Evolutionary conservation across 2,888 invertebrate species (phyloP).

Genomic region (Drosophila robusta): DNA sequence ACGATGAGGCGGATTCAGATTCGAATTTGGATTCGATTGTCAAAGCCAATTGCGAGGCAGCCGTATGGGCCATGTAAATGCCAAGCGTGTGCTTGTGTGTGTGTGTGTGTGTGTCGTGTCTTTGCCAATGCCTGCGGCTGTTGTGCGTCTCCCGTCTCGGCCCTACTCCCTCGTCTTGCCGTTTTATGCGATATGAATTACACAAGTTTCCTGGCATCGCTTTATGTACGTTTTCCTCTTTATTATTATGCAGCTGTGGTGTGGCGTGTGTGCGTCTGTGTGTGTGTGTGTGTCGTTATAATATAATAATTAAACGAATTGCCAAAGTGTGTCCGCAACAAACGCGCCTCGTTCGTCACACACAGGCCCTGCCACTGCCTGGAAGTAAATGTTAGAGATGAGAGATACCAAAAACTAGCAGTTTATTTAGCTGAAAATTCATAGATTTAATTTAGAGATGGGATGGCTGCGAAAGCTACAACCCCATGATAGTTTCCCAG

Average conservation of each 20-base stretch:
- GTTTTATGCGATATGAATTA: conserved; percentile 77
- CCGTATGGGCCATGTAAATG: conserved; percentile 63
- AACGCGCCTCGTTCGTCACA: conserved; percentile 71
- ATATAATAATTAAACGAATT: conserved; percentile 83
- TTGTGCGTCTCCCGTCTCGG: conserved; percentile 9
- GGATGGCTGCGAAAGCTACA: background rate
- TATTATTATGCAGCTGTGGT: conserved; percentile 67
- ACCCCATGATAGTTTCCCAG: background rate
- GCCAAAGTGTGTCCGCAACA: conserved; percentile 80
- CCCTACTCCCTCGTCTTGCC: conserved; percentile 25
- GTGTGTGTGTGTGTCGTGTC: conserved; percentile 27
- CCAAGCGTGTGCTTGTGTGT: conserved; percentile 27
- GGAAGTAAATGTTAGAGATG: conserved; percentile 42
- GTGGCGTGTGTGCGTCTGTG: conserved; percentile 15
- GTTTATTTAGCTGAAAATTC: background rate
- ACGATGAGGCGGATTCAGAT: conserved; percentile 52
- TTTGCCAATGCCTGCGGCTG: conserved; percentile 58
- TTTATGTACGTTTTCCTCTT: conserved; percentile 78
- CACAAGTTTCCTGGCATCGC: conserved; percentile 77
- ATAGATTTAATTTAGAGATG: conserved; percentile 9
- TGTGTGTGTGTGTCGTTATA: conserved; percentile 55
- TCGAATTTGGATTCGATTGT: conserved; percentile 73
- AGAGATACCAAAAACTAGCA: conserved; percentile 11
- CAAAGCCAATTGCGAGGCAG: conserved; percentile 64
- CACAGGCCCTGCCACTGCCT: conserved; percentile 34